Evolutionary conservation across 2,113 vertebrate genomes (phyloP).

Genomic region (Ptilorrhoa leucosticta): DNA sequence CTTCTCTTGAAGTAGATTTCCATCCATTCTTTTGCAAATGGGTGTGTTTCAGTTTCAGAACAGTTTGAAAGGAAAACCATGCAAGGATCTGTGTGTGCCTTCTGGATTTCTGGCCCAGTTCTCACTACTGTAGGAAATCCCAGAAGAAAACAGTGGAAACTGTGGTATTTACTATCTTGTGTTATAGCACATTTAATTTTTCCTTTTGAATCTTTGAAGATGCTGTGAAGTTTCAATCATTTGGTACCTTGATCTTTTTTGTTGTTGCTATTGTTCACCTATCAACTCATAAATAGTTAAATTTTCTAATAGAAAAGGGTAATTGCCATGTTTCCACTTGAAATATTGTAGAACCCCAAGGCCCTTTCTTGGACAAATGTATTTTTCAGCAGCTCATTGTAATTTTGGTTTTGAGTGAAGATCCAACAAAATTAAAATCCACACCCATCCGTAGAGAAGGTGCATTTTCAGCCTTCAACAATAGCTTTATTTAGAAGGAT

Average conservation of each 20-base stretch:
- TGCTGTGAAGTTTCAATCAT: neutral
- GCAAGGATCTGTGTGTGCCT: neutral
- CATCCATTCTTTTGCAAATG: neutral
- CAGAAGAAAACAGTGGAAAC: constrained; percentile 39
- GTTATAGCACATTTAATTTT: neutral
- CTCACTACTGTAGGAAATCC: constrained; percentile 28
- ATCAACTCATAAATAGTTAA: neutral
- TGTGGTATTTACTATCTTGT: neutral
- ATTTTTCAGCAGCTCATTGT: constrained; percentile 48
- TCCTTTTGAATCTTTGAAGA: neutral
- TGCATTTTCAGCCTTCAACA: neutral
- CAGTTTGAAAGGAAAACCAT: neutral
- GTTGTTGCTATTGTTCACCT: neutral
- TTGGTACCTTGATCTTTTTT: neutral
- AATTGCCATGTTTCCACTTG: constrained; percentile 32
- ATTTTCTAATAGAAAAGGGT: neutral
- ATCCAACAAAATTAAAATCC: constrained; percentile 1
- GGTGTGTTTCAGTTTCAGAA: neutral
- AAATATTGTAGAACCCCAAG: neutral
- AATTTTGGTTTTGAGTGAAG: constrained; percentile 39
- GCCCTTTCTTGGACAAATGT: constrained; percentile 20
- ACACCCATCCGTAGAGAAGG: neutral
- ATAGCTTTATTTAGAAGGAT: neutral
- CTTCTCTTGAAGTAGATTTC: neutral
- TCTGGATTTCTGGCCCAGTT: constrained; percentile 45